Evolutionary conservation across 2,888 invertebrate genomes (phyloP), one percentile per base, ranked within the genome.

Genomic region (Cephus pygmeus): DNA sequence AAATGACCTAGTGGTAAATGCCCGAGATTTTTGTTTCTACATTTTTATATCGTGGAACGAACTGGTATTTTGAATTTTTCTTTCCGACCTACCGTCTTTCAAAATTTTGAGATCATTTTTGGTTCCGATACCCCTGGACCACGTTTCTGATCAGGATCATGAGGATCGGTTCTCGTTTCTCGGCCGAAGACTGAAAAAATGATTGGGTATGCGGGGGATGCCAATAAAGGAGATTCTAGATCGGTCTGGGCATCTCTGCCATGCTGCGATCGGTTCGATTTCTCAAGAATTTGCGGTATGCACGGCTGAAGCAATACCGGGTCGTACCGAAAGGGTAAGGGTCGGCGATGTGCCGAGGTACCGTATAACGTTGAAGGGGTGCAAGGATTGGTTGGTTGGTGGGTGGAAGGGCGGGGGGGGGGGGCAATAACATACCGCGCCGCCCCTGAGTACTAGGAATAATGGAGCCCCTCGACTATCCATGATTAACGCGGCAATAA

Each of bases 401-500:
- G 33, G 36, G 23, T 23, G 35, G 75, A 34, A 6, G 34, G 34
- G 12, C 1, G 23, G 69, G 40, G 23, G 75, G 33, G n/a, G 69
- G 78, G 83, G 77, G 77, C 77, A 79, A 79, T 77, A 79, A 79
- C 79, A 77, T 76, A 77, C 76, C 79, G 30, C 74, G 73, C 80
- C 79, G 81, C 83, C 83, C 82, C 80, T 77, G 80, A 83, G 83
- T 83, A 84, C 85, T 85, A 85, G 84, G 87, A 88, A 88, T 88
- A 87, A 88, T 88, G 88, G 83, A 86, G 83, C 79, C 81, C 81
- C 86, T 85, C 86, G 87, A 87, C 88, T 87, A 88, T 87, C 88
- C 88, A 88, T 89, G 90, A 89, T 89, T 89, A 89, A 89, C 90
- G 88, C 84, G 85, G 90, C 88, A 89, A 89, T 89, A 89, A 89